A percentile compares a stretch with the other conserved stretches of the same genome.
Evolutionary conservation across 2,113 vertebrate genomes (phyloP).

Genomic region (Silurus asotus): DNA sequence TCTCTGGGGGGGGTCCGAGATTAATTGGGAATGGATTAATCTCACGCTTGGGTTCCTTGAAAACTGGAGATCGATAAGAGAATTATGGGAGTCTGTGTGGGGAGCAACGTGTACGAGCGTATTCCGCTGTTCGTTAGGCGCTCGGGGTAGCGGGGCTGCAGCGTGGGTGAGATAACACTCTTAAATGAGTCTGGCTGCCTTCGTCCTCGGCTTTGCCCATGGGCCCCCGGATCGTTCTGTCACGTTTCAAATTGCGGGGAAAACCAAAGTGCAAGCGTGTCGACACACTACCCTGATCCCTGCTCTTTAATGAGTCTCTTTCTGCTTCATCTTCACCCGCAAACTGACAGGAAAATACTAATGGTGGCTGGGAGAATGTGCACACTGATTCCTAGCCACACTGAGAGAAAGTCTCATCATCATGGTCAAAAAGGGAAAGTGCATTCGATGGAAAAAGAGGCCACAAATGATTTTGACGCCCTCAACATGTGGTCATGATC

Average conservation of each 20-base stretch:
- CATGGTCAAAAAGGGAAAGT: neutral
- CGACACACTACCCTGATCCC: neutral
- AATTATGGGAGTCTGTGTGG: neutral
- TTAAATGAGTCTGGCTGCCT: constrained; percentile 19
- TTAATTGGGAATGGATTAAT: neutral
- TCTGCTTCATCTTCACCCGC: neutral
- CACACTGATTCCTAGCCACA: neutral
- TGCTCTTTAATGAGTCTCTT: constrained; percentile 46
- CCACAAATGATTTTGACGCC: neutral
- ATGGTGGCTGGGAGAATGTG: neutral
- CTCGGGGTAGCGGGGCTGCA: neutral
- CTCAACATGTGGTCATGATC: neutral
- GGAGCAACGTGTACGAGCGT: neutral
- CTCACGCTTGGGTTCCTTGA: neutral
- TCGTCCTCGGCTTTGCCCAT: neutral
- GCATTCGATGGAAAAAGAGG: neutral
- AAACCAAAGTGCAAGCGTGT: constrained; percentile 23
- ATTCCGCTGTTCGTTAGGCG: neutral
- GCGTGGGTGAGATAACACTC: constrained; percentile 14
- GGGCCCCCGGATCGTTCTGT: neutral
- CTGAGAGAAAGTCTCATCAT: neutral
- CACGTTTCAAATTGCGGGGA: constrained; percentile 33
- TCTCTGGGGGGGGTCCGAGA: neutral
- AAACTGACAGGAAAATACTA: constrained; percentile 16
- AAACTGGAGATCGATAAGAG: neutral